Conservation (phyloP, 2,797 vertebrate species). For the Myotis planiceps region DNA sequence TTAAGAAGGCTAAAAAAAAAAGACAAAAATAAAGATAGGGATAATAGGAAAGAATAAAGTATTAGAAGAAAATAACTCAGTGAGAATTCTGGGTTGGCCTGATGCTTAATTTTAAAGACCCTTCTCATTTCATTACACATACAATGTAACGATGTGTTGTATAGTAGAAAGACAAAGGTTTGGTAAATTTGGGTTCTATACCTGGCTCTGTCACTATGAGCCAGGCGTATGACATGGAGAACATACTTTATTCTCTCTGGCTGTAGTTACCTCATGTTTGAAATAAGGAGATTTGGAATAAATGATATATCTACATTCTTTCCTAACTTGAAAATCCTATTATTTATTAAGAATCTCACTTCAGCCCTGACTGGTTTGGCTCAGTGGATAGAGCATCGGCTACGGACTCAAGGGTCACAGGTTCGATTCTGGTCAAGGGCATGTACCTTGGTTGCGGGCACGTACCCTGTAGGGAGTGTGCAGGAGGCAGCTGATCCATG, state of each 20-base stretch:
- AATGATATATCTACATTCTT: not conserved
- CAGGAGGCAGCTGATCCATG: too few relatives aligned
- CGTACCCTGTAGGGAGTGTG: too few relatives aligned
- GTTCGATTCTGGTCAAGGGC: too few relatives aligned
- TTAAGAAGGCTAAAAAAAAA: not conserved
- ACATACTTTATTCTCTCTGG: not conserved
- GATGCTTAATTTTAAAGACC: not conserved
- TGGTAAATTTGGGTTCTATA: not conserved
- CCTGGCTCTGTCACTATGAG: not conserved
- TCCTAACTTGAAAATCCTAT: not conserved
- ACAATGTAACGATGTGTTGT: not conserved
- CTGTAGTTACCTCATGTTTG: not conserved
- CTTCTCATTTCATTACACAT: not conserved
- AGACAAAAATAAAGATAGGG: not conserved
- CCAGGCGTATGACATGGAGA: not conserved
- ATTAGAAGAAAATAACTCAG: not conserved
- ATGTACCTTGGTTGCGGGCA: too few relatives aligned
- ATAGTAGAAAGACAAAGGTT: not conserved
- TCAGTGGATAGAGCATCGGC: too few relatives aligned
- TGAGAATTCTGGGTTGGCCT: not conserved
- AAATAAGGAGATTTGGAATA: slow-evolving; percentile 26
- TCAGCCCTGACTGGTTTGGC: not conserved
- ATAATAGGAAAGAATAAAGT: not conserved
- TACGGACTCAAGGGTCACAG: too few relatives aligned
- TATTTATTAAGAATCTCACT: not conserved